Evolutionary conservation across 1,140 invertebrate genomes (phyloP).

Genomic region (Probaryconus sp.): DNA sequence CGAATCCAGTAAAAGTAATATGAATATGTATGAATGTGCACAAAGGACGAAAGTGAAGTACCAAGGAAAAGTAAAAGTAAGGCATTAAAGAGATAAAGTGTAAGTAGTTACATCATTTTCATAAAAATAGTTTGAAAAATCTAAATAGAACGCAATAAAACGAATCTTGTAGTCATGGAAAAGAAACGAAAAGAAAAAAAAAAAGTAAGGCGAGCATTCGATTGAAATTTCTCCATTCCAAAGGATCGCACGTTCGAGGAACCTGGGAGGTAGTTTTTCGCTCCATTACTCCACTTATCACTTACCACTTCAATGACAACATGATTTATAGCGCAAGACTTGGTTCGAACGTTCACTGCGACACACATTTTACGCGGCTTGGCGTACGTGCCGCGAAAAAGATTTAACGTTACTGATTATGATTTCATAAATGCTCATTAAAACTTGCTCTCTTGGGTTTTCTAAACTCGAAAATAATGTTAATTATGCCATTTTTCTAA

Average conservation of each 20-base stretch:
- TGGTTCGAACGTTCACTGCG: slow-evolving; percentile 24
- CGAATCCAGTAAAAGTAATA: too few species aligned
- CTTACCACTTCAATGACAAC: slow-evolving; percentile 53
- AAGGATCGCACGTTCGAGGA: slow-evolving; percentile 63
- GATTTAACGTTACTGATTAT: slow-evolving; percentile 15
- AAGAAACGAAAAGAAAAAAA: background rate
- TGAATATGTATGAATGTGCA: too few species aligned
- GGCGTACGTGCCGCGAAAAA: background rate
- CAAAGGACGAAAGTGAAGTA: too few species aligned
- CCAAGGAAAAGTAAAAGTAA: slow-evolving; percentile 53
- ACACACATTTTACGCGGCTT: slow-evolving; percentile 34
- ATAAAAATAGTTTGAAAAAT: slow-evolving; percentile 37
- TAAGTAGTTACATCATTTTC: slow-evolving; percentile 51
- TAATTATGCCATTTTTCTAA: too few species aligned
- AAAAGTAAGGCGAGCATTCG: slow-evolving; percentile 13
- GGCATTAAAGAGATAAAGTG: slow-evolving; percentile 32
- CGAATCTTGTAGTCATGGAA: too few species aligned
- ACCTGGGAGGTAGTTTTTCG: slow-evolving; percentile 72
- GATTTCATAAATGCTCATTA: slow-evolving; percentile 20
- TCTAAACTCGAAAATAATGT: too few species aligned
- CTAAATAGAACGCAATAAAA: slow-evolving; percentile 38
- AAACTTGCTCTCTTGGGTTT: too few species aligned
- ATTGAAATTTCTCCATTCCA: slow-evolving; percentile 70
- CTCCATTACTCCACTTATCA: slow-evolving; percentile 75
- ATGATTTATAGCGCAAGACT: slow-evolving; percentile 68